Conservation (phyloP, 2,888 invertebrate species). For the Pomacea canaliculata region DNA sequence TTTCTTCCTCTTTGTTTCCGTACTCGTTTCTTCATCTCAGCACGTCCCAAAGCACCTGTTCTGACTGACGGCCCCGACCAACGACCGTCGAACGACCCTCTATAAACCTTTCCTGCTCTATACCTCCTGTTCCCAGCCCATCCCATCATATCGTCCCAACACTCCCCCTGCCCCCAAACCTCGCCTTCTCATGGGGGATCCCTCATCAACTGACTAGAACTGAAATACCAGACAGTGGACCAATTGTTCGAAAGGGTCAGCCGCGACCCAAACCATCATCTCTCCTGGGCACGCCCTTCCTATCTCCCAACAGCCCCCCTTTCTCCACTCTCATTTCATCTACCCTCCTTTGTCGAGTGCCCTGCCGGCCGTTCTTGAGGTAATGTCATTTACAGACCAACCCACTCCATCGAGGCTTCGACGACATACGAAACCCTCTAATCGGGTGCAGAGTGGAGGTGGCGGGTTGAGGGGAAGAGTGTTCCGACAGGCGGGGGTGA, state of each 20-base stretch:
- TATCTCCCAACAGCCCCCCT: neutral
- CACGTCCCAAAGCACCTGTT: too few relatives aligned
- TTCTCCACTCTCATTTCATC: neutral
- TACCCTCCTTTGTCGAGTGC: neutral
- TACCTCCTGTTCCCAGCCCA: too few relatives aligned
- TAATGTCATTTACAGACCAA: neutral
- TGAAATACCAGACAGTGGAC: neutral
- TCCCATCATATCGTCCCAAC: neutral
- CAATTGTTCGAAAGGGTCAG: neutral
- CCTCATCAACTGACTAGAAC: slow-evolving; percentile 1
- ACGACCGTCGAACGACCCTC: too few relatives aligned
- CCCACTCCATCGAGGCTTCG: neutral
- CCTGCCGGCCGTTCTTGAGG: neutral
- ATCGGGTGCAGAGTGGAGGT: neutral
- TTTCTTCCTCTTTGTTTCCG: too few relatives aligned
- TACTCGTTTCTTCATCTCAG: too few relatives aligned
- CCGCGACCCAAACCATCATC: neutral
- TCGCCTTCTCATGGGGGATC: neutral
- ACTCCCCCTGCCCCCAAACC: neutral
- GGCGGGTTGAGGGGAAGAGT: slow-evolving; percentile 1
- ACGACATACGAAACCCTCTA: neutral
- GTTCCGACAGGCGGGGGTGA: slow-evolving; percentile 1
- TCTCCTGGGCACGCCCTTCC: neutral
- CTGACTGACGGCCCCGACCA: too few relatives aligned
- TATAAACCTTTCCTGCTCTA: too few relatives aligned